These are phyloP conservation scores for Strigops habroptila DNA, from an alignment of 2,113 vertebrate genomes.

Conservation along the genomic window DNA sequence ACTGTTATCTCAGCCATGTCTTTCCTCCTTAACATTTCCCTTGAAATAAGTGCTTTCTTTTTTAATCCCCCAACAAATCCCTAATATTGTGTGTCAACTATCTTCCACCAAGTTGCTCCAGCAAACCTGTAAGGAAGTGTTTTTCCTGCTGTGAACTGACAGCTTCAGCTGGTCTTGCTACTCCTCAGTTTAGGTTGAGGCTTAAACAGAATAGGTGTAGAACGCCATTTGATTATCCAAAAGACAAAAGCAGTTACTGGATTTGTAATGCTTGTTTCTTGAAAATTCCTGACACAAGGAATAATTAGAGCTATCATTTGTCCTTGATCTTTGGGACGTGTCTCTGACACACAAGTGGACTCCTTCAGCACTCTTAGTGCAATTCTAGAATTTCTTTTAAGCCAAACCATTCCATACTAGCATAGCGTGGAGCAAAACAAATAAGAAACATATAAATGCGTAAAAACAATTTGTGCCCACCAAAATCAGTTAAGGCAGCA, in stretches of 20 bases:
- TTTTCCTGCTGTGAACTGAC: background rate
- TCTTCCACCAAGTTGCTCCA: background rate
- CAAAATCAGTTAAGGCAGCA: background rate
- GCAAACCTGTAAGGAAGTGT: background rate
- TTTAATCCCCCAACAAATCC: constrained; percentile 4
- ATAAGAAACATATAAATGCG: background rate
- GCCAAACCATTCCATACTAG: background rate
- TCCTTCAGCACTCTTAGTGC: background rate
- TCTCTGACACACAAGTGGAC: background rate
- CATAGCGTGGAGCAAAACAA: background rate
- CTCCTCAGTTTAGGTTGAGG: background rate
- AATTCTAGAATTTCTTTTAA: background rate
- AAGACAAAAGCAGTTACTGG: background rate
- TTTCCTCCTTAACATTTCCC: constrained; percentile 24
- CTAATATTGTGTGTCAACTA: background rate
- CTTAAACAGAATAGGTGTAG: background rate
- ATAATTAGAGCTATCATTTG: background rate
- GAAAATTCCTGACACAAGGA: background rate
- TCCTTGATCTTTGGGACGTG: background rate
- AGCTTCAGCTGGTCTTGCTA: background rate
- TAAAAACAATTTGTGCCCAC: background rate
- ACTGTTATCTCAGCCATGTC: background rate
- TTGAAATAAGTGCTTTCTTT: constrained; percentile 19
- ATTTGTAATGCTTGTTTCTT: background rate
- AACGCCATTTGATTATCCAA: background rate